A percentile compares a stretch with the other conserved stretches of the same genome.
phyloP scores from a whole-genome alignment of 2,113 vertebrate genomes.

The Serranochromis macrocephalus region DNA sequence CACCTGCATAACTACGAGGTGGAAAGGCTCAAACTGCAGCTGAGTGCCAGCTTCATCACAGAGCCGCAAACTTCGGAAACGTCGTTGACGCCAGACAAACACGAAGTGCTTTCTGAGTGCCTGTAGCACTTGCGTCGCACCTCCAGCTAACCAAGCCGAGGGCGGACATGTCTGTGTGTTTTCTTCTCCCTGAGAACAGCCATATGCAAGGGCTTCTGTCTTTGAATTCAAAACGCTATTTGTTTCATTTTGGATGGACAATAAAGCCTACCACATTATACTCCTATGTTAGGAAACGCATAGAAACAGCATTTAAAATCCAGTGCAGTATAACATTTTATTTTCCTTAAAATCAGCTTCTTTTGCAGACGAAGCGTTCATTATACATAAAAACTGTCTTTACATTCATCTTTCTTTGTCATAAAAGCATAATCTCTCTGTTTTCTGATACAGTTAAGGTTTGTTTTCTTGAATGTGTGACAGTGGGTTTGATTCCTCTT shows the following conservation, averaged over 20 bases:
- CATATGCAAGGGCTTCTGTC: conserved; percentile 22
- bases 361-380: not conserved
- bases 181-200: not conserved
- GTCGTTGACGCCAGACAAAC: conserved; percentile 67
- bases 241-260: not conserved
- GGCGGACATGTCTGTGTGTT: not conserved
- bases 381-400: not conserved
- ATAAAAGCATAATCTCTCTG: not conserved
- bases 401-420: not conserved
- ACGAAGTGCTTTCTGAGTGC: conserved; percentile 69
- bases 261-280: not conserved
- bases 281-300: conserved; percentile 33
- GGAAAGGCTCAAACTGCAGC: conserved; percentile 79
- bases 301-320: not conserved
- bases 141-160: not conserved
- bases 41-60: conserved; percentile 69
- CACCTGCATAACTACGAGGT: conserved; percentile 90
- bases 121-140: conserved; percentile 41
- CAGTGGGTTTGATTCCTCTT: not conserved
- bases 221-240: not conserved
- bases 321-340: not conserved
- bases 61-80: conserved; percentile 58
- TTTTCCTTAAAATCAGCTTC: not conserved
- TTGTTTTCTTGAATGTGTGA: not conserved
- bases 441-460: not conserved